These are phyloP conservation scores for Yponomeuta evonymella DNA, from an alignment of 2,888 invertebrate genomes.

Conservation along the genomic window DNA sequence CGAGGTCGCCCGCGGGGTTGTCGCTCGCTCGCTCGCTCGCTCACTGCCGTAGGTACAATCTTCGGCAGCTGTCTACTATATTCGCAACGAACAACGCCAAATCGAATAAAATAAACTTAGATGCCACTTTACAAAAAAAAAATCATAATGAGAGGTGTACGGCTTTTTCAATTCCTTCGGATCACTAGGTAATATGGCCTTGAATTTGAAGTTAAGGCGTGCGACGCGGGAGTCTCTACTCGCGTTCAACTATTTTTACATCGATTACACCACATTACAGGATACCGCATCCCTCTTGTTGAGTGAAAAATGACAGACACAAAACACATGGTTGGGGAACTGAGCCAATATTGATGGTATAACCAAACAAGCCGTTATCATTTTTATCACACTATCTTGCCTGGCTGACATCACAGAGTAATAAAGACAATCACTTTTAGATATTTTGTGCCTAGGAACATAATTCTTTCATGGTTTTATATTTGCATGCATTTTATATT, in stretches of 20 bases:
- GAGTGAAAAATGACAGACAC: neutral
- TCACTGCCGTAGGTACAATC: neutral
- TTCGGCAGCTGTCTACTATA: neutral
- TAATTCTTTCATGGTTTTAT: neutral
- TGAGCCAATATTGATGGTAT: neutral
- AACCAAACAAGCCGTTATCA: neutral
- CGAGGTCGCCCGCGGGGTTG: neutral
- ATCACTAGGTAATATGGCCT: neutral
- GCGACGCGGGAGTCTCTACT: neutral
- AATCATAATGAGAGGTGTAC: no score
- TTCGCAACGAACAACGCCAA: no score
- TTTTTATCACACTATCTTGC: neutral
- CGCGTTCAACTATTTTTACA: neutral
- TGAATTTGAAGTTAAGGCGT: neutral
- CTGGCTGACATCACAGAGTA: neutral
- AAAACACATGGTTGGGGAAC: neutral
- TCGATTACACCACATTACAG: neutral
- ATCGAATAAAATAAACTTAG: no score
- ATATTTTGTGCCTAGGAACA: neutral
- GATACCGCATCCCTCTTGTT: neutral
- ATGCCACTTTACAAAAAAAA: no score
- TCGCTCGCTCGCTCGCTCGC: neutral
- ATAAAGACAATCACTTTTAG: neutral
- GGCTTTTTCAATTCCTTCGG: no score
- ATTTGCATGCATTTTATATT: neutral